phyloP scores from a whole-genome alignment of 2,888 invertebrate species.

The Cheilosia grossa region DNA sequence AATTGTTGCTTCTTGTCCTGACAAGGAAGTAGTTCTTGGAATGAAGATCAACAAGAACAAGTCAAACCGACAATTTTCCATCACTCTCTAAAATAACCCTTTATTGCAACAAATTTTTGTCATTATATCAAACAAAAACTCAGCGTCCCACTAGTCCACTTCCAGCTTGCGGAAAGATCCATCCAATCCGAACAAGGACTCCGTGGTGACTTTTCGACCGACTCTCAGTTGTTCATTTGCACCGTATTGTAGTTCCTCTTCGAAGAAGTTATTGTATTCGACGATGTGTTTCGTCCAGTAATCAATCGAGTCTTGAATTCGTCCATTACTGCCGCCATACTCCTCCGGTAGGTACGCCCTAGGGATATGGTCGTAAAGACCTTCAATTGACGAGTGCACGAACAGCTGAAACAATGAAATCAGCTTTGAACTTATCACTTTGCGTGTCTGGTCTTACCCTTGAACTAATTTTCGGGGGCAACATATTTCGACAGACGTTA shows the following conservation, averaged over 20 bases:
- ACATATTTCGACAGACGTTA: slow-evolving; percentile 84
- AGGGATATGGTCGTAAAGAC: slow-evolving; percentile 84
- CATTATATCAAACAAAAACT: no score
- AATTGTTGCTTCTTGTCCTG: no score
- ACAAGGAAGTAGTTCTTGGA: no score
- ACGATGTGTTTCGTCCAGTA: slow-evolving; percentile 76
- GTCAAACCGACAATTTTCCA: no score
- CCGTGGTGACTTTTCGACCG: slow-evolving; percentile 75
- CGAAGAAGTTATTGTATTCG: slow-evolving; percentile 76
- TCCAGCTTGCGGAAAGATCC: slow-evolving; percentile 80
- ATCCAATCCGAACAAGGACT: slow-evolving; percentile 78
- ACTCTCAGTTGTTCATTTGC: slow-evolving; percentile 78
- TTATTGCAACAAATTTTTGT: no score
- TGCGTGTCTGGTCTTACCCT: slow-evolving; percentile 83
- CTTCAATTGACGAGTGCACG: slow-evolving; percentile 83
- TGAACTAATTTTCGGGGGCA: slow-evolving; percentile 85
- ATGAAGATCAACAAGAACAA: no score
- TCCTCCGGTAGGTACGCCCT: slow-evolving; percentile 86
- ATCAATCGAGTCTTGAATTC: slow-evolving; percentile 79
- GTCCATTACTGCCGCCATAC: slow-evolving; percentile 86
- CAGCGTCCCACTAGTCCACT: slow-evolving; percentile 76
- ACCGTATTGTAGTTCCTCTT: slow-evolving; percentile 78
- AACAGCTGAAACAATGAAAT: slow-evolving; percentile 82
- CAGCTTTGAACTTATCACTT: not conserved
- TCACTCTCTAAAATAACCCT: no score